Percentiles rank a stretch among this genome's conserved stretches.
These are phyloP conservation scores for Malachius bipustulatus DNA, from an alignment of 2,888 invertebrate genomes.

Conservation along the genomic window DNA sequence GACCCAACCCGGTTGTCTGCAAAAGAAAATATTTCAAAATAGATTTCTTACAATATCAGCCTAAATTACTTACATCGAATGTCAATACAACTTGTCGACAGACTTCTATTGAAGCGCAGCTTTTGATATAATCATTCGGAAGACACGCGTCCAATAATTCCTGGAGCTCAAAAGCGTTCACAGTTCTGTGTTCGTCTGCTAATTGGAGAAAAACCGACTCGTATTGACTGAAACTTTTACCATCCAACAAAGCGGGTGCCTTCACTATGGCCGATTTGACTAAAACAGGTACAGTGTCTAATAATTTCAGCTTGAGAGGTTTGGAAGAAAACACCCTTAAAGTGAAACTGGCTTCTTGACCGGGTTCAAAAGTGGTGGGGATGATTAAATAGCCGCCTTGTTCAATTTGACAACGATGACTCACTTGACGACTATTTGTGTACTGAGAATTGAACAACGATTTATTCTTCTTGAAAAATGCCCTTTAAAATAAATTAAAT, in stretches of 20 bases:
- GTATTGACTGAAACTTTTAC: slow-evolving; percentile 70
- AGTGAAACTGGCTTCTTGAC: slow-evolving; percentile 81
- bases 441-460: slow-evolving; percentile 82
- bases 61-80: slow-evolving; percentile 63
- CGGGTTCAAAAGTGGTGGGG: slow-evolving; percentile 85
- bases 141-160: slow-evolving; percentile 81
- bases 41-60: neutral
- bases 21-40: slow-evolving; percentile 15
- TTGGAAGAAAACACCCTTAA: slow-evolving; percentile 70
- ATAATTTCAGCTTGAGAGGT: slow-evolving; percentile 60
- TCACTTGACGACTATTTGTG: slow-evolving; percentile 83
- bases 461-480: slow-evolving; percentile 75
- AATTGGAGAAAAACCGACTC: slow-evolving; percentile 81
- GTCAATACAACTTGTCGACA: slow-evolving; percentile 82
- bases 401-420: slow-evolving; percentile 64
- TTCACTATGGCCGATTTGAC: slow-evolving; percentile 65
- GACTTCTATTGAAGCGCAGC: slow-evolving; percentile 84
- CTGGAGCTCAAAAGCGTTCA: slow-evolving; percentile 83
- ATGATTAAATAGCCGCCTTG: slow-evolving; percentile 73
- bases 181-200: slow-evolving; percentile 81
- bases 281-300: slow-evolving; percentile 55
- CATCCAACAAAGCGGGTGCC: slow-evolving; percentile 56
- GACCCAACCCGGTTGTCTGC: slow-evolving; percentile 64
- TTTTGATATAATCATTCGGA: slow-evolving; percentile 90
- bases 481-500: no score